A percentile compares a stretch with the other conserved stretches of the same genome.
These are phyloP conservation scores for Chromoteleia sp. DNA, from an alignment of 2,888 invertebrate species.

Conservation along the genomic window DNA sequence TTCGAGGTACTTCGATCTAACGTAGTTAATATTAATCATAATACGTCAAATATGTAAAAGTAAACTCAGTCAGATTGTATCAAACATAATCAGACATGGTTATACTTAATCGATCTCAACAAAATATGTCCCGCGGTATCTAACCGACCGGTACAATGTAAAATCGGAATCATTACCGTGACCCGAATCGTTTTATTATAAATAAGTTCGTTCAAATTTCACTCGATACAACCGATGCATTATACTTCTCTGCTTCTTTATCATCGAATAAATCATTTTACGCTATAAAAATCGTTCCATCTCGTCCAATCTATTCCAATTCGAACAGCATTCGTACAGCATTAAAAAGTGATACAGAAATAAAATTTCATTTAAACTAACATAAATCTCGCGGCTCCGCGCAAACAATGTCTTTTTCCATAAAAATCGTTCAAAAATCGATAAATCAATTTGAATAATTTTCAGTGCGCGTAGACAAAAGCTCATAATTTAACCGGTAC, in stretches of 20 bases:
- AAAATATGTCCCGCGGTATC: conserved; percentile 27
- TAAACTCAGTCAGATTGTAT: conserved; percentile 53
- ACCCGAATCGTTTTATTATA: too few species aligned
- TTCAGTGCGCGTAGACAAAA: conserved; percentile 67
- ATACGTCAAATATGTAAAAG: conserved; percentile 56
- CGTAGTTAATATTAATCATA: conserved; percentile 55
- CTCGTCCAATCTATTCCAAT: neutral
- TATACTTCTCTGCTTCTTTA: too few species aligned
- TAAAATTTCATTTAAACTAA: conserved; percentile 46
- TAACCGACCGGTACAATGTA: conserved; percentile 7
- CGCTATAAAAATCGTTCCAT: conserved; percentile 5
- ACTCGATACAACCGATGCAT: too few species aligned
- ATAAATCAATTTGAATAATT: conserved; percentile 70
- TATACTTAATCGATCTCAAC: conserved; percentile 37
- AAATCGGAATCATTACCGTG: conserved; percentile 11
- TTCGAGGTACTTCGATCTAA: conserved; percentile 48
- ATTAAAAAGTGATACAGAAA: conserved; percentile 8
- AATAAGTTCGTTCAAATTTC: too few species aligned
- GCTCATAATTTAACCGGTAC: conserved; percentile 68
- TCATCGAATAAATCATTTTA: too few species aligned
- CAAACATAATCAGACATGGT: conserved; percentile 50
- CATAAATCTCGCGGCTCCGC: conserved; percentile 53
- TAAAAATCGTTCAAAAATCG: conserved; percentile 66
- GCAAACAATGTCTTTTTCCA: conserved; percentile 64
- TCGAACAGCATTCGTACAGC: neutral